Conservation (phyloP, 2,113 vertebrate genomes). For the Heterocephalus glaber region DNA sequence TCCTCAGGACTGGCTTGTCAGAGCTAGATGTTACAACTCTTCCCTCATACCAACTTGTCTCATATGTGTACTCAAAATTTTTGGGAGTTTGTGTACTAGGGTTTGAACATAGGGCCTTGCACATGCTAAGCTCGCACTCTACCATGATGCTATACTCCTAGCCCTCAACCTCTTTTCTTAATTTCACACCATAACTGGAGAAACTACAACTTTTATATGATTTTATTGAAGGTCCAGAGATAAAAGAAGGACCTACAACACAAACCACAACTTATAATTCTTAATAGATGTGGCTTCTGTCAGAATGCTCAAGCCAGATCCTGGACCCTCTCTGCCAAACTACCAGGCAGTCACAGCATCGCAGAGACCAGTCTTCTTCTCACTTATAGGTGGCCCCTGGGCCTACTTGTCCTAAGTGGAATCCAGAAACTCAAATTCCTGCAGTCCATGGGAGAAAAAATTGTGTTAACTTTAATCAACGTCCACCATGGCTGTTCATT, state of each 20-base stretch:
- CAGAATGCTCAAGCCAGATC: background rate
- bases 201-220: background rate
- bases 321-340: background rate
- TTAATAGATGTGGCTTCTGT: background rate
- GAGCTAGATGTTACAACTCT: background rate
- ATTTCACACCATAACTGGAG: background rate
- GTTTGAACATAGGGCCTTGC: background rate
- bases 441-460: background rate
- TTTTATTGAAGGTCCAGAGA: background rate
- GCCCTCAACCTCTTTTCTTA: background rate
- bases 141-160: too few relatives aligned
- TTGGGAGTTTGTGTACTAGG: background rate
- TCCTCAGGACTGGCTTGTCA: background rate
- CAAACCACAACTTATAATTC: background rate
- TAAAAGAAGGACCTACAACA: background rate
- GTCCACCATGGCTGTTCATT: background rate
- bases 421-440: background rate
- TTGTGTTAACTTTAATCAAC: background rate
- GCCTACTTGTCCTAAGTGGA: background rate
- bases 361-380: background rate
- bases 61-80: background rate
- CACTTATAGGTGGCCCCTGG: background rate
- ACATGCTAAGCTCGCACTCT: background rate
- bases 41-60: background rate
- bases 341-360: background rate